Percentiles rank a stretch among this genome's conserved stretches.
phyloP scores from a whole-genome alignment of 2,797 vertebrate species.

The Mus caroli region DNA sequence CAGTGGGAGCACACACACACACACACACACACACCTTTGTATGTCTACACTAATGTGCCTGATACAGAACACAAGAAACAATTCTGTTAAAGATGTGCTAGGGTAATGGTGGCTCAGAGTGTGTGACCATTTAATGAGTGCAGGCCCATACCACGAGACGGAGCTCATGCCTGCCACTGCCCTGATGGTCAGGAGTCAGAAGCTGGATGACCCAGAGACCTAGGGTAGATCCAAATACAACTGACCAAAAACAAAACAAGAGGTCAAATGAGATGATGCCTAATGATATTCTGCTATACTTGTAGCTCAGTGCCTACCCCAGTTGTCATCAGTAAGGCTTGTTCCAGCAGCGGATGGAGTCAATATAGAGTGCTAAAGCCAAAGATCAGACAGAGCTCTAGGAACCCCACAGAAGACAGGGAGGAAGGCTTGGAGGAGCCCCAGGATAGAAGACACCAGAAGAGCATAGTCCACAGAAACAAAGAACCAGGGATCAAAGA shows the following conservation, averaged over 20 bases:
- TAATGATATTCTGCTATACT: background rate
- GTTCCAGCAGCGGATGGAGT: background rate
- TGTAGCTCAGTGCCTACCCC: background rate
- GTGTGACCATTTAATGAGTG: background rate
- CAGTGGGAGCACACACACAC: background rate
- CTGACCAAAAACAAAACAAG: background rate
- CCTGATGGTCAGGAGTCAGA: background rate
- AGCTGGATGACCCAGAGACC: background rate
- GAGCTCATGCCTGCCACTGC: background rate
- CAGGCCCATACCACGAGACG: background rate
- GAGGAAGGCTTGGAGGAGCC: background rate
- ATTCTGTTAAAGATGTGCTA: background rate
- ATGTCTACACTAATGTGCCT: background rate
- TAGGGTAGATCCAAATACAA: background rate
- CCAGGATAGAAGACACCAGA: background rate
- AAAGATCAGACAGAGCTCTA: background rate
- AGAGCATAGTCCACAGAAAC: background rate
- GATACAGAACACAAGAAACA: conserved; percentile 34
- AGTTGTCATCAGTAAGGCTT: background rate
- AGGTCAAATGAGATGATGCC: background rate
- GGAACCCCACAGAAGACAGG: background rate
- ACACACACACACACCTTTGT: background rate
- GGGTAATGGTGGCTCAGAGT: background rate
- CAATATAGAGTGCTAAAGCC: background rate
- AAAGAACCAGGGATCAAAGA: background rate